phyloP scores from a whole-genome alignment of 2,888 invertebrate genomes.

The Charanyca ferruginea region DNA sequence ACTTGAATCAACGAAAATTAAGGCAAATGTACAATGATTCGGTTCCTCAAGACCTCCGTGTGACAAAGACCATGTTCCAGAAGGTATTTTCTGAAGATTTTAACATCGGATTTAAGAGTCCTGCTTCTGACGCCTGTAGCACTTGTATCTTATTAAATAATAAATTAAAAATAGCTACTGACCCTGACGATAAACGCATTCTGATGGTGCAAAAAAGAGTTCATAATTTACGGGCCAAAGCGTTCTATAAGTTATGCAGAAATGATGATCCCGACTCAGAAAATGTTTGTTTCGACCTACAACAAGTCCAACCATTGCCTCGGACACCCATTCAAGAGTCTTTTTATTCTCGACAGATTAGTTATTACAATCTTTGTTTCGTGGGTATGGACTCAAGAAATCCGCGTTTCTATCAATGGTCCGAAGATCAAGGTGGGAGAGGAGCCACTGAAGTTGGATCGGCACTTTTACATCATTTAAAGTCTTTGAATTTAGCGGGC shows the following conservation, averaged over 20 bases:
- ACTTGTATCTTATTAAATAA: conserved; percentile 54
- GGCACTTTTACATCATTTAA: conserved; percentile 31
- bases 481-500: conserved; percentile 26
- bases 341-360: conserved; percentile 57
- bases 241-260: conserved; percentile 55
- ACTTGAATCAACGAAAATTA: conserved; percentile 59
- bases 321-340: conserved; percentile 56
- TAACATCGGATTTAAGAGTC: conserved; percentile 7
- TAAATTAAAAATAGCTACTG: conserved; percentile 46
- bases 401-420: conserved; percentile 44
- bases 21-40: conserved; percentile 60
- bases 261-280: conserved; percentile 29
- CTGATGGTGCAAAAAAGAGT: conserved; percentile 53
- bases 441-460: conserved; percentile 29
- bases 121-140: conserved; percentile 48
- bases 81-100: conserved; percentile 50
- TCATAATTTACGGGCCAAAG: conserved; percentile 57
- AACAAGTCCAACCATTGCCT: conserved; percentile 57
- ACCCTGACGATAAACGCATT: conserved; percentile 31
- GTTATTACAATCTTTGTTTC: conserved; percentile 59
- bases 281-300: conserved; percentile 59
- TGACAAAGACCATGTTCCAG: conserved; percentile 51
- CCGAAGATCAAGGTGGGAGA: conserved; percentile 45
- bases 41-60: conserved; percentile 30
- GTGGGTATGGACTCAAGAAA: conserved; percentile 60